Evolutionary conservation across 1,140 invertebrate genomes (phyloP), one percentile per base, ranked within the genome.

Genomic region (Samia ricini): DNA sequence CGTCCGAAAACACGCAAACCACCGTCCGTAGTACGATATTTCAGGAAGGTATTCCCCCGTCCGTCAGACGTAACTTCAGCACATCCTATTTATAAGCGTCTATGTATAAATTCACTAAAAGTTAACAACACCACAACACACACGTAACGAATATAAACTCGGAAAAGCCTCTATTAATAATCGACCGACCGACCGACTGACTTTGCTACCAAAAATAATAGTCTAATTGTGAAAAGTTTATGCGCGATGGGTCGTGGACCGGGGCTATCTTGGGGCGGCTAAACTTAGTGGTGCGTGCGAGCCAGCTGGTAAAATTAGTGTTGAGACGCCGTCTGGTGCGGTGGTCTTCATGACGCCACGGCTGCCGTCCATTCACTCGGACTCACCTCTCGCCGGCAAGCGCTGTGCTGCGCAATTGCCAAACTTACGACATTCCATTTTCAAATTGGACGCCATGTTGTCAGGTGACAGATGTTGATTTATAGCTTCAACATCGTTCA

Each of bases 141-240:
- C 83, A 88, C 85, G 88, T 89, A 89, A 88, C 88, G 85, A 90
- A 90, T 90, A 90, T 90, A 90, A 90, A 88, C 87, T 87, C 83
- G 82, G 85, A 88, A 90, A 90, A 88, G 85, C 88, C 88, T 89
- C 88, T 90, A 90, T 90, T 90, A 90, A 90, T 90, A 90, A 88
- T 88, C 86, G 86, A 88, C 86, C 85, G 86, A 88, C 85, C 86
- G 86, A 88, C 86, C 85, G 86, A 88, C 85, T 90, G 88, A 88
- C 85, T 88, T 90, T 84, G 88, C 86, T 90, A 90, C 90, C 90
- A 89, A 91, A 91, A 91, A 91, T 91, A 91, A 91, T 91, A 89
- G 89, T 91, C 90, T 91, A 91, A 91, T 91, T 91, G 84, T 88
- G 90, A 90, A 89, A 90, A 89, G 85, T 90, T 90, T 89, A 88